Conservation (phyloP, 2,888 invertebrate genomes). For the Lithophane socia region DNA sequence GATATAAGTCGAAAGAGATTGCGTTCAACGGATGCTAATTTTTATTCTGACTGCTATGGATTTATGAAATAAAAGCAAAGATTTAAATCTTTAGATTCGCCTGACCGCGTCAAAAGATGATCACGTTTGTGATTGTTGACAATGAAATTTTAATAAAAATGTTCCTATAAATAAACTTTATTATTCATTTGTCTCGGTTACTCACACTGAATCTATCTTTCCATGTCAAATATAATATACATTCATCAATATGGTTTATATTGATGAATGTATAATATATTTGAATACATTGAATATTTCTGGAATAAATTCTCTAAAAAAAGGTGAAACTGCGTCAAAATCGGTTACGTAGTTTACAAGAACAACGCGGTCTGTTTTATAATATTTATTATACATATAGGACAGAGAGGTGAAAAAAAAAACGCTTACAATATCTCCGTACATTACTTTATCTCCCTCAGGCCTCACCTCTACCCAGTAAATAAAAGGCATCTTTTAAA, state of each 20-base stretch:
- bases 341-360: background rate
- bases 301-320: background rate
- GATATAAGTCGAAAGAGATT: background rate
- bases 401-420: background rate
- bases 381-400: background rate
- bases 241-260: too few species aligned
- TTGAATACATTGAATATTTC: too few species aligned
- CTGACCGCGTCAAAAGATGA: background rate
- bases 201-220: background rate
- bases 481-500: constrained; percentile 50
- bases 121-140: background rate
- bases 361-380: background rate
- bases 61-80: background rate
- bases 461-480: background rate
- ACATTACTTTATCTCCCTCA: background rate
- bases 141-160: too few species aligned
- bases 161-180: too few species aligned
- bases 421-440: background rate
- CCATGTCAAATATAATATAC: too few species aligned
- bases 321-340: too few species aligned
- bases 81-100: background rate
- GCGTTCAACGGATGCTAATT: background rate
- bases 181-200: too few species aligned
- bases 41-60: background rate
- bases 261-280: too few species aligned